These are phyloP conservation scores for Porites rus DNA, from an alignment of 92 coral and sea anemone genomes.

Conservation along the genomic window DNA sequence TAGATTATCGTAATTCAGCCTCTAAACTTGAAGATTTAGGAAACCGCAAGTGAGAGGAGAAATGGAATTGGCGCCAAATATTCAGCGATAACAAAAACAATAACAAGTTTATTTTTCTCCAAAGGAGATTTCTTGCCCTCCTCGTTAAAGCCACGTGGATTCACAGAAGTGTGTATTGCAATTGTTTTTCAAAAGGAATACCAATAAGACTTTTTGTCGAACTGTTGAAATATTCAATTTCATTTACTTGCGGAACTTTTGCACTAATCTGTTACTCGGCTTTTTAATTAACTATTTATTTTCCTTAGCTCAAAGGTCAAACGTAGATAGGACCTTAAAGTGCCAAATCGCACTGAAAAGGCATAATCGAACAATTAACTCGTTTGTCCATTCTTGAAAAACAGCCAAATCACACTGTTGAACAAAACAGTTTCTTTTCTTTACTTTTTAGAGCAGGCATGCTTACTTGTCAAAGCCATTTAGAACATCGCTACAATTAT, in stretches of 20 bases:
- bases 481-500: constrained; percentile 27
- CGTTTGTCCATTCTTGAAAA: constrained; percentile 10
- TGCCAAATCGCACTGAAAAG: neutral
- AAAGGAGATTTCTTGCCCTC: neutral
- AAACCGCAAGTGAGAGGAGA: constrained; percentile 28
- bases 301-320: constrained; percentile 9
- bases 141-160: constrained; percentile 35
- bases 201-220: neutral
- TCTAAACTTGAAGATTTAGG: constrained; percentile 8
- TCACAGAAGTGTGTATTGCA: no score
- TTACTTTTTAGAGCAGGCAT: constrained; percentile 1
- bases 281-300: constrained; percentile 13
- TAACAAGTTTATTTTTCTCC: neutral
- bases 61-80: constrained; percentile 1
- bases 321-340: neutral
- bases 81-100: constrained; percentile 1
- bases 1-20: constrained; percentile 29
- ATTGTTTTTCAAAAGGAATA: neutral
- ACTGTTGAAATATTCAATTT: neutral
- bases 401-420: neutral
- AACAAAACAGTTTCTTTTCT: neutral
- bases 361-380: constrained; percentile 2
- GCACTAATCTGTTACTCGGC: neutral
- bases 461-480: constrained; percentile 7
- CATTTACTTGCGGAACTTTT: neutral